phyloP scores from a whole-genome alignment of 2,888 invertebrate species.

The Plebejus argus region DNA sequence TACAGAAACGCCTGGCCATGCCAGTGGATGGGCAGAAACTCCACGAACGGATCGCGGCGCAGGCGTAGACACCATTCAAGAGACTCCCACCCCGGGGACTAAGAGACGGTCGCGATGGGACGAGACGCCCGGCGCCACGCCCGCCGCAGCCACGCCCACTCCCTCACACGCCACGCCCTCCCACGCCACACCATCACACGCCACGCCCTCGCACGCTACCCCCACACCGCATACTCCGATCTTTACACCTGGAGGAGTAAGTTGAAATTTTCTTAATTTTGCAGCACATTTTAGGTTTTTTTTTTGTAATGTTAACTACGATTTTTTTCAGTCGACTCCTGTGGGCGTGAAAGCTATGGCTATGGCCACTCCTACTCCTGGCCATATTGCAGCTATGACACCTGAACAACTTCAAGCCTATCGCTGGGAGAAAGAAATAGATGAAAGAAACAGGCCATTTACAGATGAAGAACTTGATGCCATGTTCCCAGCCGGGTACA shows the following conservation, averaged over 20 bases:
- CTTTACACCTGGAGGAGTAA: slow-evolving; percentile 90
- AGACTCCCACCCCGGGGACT: slow-evolving; percentile 96
- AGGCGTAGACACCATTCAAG: slow-evolving; percentile 89
- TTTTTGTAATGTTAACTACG: no score
- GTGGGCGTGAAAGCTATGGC: slow-evolving; percentile 98
- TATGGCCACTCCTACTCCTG: slow-evolving; percentile 98
- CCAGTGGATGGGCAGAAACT: slow-evolving; percentile 99
- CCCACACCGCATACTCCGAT: slow-evolving; percentile 84
- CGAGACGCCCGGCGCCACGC: slow-evolving; percentile 94
- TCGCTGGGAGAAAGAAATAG: slow-evolving; percentile 99
- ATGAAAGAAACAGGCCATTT: slow-evolving; percentile 97
- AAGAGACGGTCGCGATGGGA: slow-evolving; percentile 99
- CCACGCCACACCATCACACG: slow-evolving; percentile 86
- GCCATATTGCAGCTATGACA: slow-evolving; percentile 98
- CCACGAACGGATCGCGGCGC: slow-evolving; percentile 95
- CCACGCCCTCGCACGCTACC: slow-evolving; percentile 86
- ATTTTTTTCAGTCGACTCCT: slow-evolving; percentile 83
- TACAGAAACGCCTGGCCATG: slow-evolving; percentile 96
- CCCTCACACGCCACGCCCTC: slow-evolving; percentile 87
- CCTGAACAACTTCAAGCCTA: slow-evolving; percentile 99
- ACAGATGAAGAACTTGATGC: slow-evolving; percentile 98
- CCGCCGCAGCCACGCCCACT: slow-evolving; percentile 87
- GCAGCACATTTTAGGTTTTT: no score
- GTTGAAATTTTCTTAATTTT: slow-evolving; percentile 44
- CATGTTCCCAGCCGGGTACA: slow-evolving; percentile 99